Conservation (phyloP, 2,797 vertebrate species). For the Typhlichthys subterraneus region DNA sequence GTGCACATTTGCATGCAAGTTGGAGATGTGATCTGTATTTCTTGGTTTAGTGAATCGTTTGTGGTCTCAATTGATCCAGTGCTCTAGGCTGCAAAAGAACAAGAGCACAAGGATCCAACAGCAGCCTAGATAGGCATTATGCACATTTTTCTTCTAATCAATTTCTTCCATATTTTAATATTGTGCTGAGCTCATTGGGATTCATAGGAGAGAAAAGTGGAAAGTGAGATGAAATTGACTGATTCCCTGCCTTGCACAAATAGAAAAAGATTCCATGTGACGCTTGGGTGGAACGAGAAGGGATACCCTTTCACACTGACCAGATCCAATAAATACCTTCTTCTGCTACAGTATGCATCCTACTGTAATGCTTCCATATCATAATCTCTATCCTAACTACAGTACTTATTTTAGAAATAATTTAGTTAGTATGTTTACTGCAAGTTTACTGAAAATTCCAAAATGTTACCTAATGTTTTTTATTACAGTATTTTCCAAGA, state of each 20-base stretch:
- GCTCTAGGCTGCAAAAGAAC: conserved; percentile 17
- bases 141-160: conserved; percentile 59
- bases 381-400: no score
- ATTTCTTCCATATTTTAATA: conserved; percentile 60
- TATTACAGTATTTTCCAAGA: conserved; percentile 25
- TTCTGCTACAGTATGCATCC: conserved; percentile 30
- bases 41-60: conserved; percentile 25
- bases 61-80: conserved; percentile 21
- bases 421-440: conserved; percentile 8
- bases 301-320: conserved; percentile 25
- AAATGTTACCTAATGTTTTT: conserved; percentile 23
- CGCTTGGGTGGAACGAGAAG: conserved; percentile 44
- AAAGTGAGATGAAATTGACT: conserved; percentile 69
- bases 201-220: conserved; percentile 60
- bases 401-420: no score
- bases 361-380: background rate
- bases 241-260: conserved; percentile 67
- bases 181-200: conserved; percentile 64
- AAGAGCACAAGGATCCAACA: conserved; percentile 21
- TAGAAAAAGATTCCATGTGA: conserved; percentile 69
- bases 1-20: conserved; percentile 1
- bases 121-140: conserved; percentile 38
- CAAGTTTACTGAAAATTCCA: conserved; percentile 24
- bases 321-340: conserved; percentile 31
- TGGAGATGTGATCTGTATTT: conserved; percentile 8